Conservation (phyloP, 1,140 invertebrate species). For the Drosophila lacteicornis region DNA sequence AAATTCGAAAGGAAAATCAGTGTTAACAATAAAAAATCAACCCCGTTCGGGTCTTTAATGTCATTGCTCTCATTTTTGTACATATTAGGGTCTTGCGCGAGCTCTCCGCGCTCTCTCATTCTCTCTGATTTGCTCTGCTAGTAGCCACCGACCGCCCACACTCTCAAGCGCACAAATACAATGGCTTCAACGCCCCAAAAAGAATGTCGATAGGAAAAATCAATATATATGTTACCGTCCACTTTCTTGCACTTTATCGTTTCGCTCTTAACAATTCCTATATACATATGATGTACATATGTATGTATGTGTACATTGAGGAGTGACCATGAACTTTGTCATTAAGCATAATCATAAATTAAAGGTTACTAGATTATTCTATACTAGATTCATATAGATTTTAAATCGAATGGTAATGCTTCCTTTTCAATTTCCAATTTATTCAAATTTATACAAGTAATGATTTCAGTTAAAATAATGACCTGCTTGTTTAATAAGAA, state of each 20-base stretch:
- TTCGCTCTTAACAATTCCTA: slow-evolving; percentile 7
- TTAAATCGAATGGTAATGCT: not conserved
- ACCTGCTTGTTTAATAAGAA: not conserved
- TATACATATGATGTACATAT: not conserved
- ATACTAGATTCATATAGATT: not conserved
- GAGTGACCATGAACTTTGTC: slow-evolving; percentile 17
- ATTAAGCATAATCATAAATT: slow-evolving; percentile 12
- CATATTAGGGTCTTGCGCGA: slow-evolving; percentile 37
- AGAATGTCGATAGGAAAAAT: slow-evolving; percentile 33
- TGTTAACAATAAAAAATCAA: slow-evolving; percentile 26
- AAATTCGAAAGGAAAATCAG: slow-evolving; percentile 9
- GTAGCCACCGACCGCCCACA: slow-evolving; percentile 16
- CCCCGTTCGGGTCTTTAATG: slow-evolving; percentile 17
- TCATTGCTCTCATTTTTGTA: slow-evolving; percentile 41
- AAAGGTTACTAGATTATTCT: not conserved
- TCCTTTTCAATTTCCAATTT: not conserved
- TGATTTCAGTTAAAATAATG: not conserved
- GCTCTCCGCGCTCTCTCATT: slow-evolving; percentile 23
- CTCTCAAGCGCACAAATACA: slow-evolving; percentile 33
- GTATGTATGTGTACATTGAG: not conserved
- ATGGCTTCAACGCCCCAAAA: slow-evolving; percentile 47
- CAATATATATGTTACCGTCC: slow-evolving; percentile 18
- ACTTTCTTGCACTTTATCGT: slow-evolving; percentile 20
- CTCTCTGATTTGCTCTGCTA: not conserved
- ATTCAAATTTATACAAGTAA: not conserved